A percentile compares a stretch with the other conserved stretches of the same genome.
phyloP scores from a whole-genome alignment of 1,140 invertebrate species.

The Ceratina calcarata region DNA sequence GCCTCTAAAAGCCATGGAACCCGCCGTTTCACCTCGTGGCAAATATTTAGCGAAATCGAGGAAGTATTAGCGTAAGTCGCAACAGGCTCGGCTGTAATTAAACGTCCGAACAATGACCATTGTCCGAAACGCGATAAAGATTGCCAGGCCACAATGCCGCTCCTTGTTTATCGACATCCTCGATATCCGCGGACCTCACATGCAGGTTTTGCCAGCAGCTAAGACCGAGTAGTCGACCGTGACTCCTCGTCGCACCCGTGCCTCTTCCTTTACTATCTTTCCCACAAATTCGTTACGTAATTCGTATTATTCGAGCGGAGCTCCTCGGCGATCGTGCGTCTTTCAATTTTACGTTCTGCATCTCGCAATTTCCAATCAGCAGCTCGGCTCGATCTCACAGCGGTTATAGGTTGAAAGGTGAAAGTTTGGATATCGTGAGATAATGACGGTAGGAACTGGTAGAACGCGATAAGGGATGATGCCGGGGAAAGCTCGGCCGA shows the following conservation, averaged over 20 bases:
- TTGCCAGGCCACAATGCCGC: conserved; percentile 44
- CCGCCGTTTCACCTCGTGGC: background rate
- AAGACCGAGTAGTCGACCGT: conserved; percentile 42
- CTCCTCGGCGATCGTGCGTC: too few species aligned
- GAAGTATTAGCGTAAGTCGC: conserved; percentile 36
- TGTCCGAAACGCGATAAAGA: conserved; percentile 59
- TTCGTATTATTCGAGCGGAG: too few species aligned
- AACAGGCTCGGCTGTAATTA: conserved; percentile 46
- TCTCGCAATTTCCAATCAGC: too few species aligned
- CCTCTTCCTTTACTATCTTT: background rate
- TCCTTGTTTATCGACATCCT: conserved; percentile 55
- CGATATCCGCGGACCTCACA: conserved; percentile 50
- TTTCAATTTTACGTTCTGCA: background rate
- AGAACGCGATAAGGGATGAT: conserved; percentile 20
- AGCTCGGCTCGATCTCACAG: too few species aligned
- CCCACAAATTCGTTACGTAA: background rate
- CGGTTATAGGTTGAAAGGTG: too few species aligned
- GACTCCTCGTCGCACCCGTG: conserved; percentile 31
- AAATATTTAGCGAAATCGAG: conserved; percentile 42
- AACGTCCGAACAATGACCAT: conserved; percentile 59
- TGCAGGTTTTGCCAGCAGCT: conserved; percentile 42
- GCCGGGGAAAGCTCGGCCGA: background rate
- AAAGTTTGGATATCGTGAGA: too few species aligned
- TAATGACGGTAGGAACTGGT: too few species aligned
- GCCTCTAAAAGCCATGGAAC: background rate